These are phyloP conservation scores for Danaus melanippus DNA, from an alignment of 1,140 invertebrate species.

Conservation along the genomic window DNA sequence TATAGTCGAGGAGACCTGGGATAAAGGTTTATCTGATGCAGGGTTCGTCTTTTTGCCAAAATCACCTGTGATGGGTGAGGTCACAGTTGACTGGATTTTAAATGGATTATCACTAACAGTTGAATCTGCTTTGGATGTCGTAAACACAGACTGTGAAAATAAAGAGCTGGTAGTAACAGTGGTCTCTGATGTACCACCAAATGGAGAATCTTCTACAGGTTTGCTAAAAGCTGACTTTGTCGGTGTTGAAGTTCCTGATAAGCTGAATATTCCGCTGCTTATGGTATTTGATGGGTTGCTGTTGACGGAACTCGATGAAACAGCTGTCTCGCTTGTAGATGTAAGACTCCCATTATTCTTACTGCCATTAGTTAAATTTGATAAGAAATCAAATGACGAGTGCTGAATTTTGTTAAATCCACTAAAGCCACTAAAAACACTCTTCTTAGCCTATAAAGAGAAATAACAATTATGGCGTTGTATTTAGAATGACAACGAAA, in stretches of 20 bases:
- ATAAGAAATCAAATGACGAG: conserved; percentile 75
- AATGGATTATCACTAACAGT: conserved; percentile 42
- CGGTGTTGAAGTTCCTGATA: conserved; percentile 21
- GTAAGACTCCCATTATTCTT: conserved; percentile 35
- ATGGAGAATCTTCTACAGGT: conserved; percentile 16
- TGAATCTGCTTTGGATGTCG: conserved; percentile 35
- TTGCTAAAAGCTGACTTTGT: conserved; percentile 17
- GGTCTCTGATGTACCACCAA: conserved; percentile 12
- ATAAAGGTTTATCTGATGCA: conserved; percentile 20
- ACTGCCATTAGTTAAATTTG: conserved; percentile 64
- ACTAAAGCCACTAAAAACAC: conserved; percentile 77
- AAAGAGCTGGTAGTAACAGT: conserved; percentile 1
- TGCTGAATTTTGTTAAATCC: conserved; percentile 73
- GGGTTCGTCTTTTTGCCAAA: conserved; percentile 18
- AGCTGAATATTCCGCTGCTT: conserved; percentile 41
- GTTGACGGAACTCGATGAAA: conserved; percentile 14
- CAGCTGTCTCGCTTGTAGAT: conserved; percentile 21
- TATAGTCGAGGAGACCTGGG: conserved; percentile 40
- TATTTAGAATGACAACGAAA: conserved; percentile 4
- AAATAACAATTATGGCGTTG: conserved; percentile 15
- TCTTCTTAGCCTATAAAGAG: conserved; percentile 71
- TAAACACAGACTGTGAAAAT: conserved; percentile 30
- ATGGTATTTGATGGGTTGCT: conserved; percentile 21
- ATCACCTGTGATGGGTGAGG: conserved; percentile 19
- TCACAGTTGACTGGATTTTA: conserved; percentile 45